Evolutionary conservation across 2,113 vertebrate species (phyloP), one percentile per base, ranked within the genome.

Genomic region (Malurus melanocephalus): DNA sequence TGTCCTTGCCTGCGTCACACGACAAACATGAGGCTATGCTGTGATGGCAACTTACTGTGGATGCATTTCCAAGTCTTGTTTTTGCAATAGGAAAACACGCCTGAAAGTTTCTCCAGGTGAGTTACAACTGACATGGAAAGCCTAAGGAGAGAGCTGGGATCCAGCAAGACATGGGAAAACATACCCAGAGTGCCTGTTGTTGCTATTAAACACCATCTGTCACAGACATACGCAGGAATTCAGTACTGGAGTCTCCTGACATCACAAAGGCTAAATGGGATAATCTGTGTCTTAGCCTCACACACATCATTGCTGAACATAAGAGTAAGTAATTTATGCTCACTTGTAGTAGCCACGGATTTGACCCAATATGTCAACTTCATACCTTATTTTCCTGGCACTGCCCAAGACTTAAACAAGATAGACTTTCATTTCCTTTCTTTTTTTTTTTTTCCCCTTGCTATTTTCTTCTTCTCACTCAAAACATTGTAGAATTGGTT

Each of bases 151-250:
- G 88, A 87, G 48, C 55, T 87, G 51, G 48, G 84, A 75, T 68
- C 21, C 86, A 85, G 62, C 24, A 84, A 45, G 78, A 87, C 1
- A 0, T 62, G 66, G 51, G 89, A 87, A 79, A 28, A 43, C 71
- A 52, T 49, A 69, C 33, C 67, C 75, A 35, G 51, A 66, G 48
- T 85, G 75, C 62, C 40, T 33, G n/a, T 33, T 74, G 48, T 28
- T 93, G 80, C 60, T 78, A 10, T 92, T 90, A 87, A 87, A 87
- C 55, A 82, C 87, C 81, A 80, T 79, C 92, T 94, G 74, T 73
- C 6, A 10, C 2, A 22, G 66, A 48, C 7, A 13, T 76, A 73
- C 7, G 5, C 51, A 59, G 69, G 55, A 90, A 59, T 48, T 84
- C 49, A 22, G 69, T 59, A 26, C 2, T 48, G 78, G 75, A 85